phyloP scores from a whole-genome alignment of 1,140 invertebrate species.

The Dendrolimus punctatus region DNA sequence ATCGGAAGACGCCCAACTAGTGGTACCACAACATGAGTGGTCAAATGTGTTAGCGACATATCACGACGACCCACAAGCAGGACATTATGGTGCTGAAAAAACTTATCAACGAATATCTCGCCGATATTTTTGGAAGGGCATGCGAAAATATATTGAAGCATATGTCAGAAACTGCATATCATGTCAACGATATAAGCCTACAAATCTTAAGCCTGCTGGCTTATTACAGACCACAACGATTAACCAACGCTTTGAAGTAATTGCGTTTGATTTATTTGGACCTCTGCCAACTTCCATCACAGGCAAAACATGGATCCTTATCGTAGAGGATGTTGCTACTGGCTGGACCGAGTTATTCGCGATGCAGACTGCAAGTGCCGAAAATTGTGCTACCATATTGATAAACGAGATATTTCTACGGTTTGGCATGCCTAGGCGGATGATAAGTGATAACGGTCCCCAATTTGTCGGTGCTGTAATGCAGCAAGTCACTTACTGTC shows the following conservation, averaged over 20 bases:
- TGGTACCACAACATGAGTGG: no score
- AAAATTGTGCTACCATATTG: constrained; percentile 1
- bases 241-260: constrained; percentile 9
- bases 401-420: constrained; percentile 8
- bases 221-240: constrained; percentile 7
- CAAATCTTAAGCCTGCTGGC: constrained; percentile 5
- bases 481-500: constrained; percentile 7
- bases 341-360: constrained; percentile 11
- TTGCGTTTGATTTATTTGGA: constrained; percentile 10
- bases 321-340: constrained; percentile 6
- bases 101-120: neutral
- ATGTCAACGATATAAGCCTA: constrained; percentile 8
- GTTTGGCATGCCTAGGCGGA: constrained; percentile 4
- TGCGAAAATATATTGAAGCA: constrained; percentile 1
- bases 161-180: constrained; percentile 4
- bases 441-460: constrained; percentile 7
- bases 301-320: constrained; percentile 5
- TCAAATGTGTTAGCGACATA: no score
- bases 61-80: no score
- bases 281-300: neutral
- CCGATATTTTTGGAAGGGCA: constrained; percentile 1
- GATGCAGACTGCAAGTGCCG: neutral
- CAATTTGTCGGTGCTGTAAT: neutral
- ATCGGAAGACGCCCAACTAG: no score
- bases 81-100: neutral